These are phyloP conservation scores for Achroia grisella DNA, from an alignment of 1,140 invertebrate genomes.

Conservation along the genomic window DNA sequence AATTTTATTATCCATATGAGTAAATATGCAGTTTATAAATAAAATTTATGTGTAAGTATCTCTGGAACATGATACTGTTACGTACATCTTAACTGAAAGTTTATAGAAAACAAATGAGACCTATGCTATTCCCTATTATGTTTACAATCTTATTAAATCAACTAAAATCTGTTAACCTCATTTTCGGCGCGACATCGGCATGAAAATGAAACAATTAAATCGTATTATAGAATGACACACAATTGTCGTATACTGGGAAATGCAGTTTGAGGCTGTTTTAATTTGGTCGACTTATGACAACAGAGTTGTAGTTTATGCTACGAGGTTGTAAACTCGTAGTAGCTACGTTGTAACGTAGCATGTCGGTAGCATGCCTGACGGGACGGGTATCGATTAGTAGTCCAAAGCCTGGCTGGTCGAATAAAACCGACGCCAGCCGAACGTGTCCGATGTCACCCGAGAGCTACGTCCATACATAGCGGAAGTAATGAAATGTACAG, in stretches of 20 bases:
- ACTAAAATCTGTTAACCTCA: constrained; percentile 11
- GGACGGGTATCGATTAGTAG: constrained; percentile 60
- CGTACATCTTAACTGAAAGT: constrained; percentile 21
- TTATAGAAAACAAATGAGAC: constrained; percentile 15
- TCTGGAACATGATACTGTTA: background rate
- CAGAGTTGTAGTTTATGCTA: constrained; percentile 46
- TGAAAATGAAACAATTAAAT: constrained; percentile 30
- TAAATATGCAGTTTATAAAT: no score
- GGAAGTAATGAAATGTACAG: constrained; percentile 71
- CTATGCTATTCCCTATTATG: constrained; percentile 19
- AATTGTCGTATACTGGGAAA: constrained; percentile 10
- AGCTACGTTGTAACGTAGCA: constrained; percentile 48
- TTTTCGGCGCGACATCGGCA: constrained; percentile 12
- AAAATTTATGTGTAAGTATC: no score
- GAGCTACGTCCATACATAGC: constrained; percentile 52
- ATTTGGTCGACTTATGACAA: constrained; percentile 34
- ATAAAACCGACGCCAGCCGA: constrained; percentile 37
- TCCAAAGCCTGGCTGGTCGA: constrained; percentile 39
- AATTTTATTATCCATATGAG: no score
- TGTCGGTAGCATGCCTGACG: constrained; percentile 45
- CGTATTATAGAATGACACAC: constrained; percentile 1
- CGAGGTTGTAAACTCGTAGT: constrained; percentile 55
- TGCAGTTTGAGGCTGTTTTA: constrained; percentile 38
- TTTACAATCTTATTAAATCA: constrained; percentile 28
- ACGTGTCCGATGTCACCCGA: constrained; percentile 30